Base-by-base conservation (phyloP, 2,113 vertebrate genomes). In the Corythoichthys intestinalis region DNA sequence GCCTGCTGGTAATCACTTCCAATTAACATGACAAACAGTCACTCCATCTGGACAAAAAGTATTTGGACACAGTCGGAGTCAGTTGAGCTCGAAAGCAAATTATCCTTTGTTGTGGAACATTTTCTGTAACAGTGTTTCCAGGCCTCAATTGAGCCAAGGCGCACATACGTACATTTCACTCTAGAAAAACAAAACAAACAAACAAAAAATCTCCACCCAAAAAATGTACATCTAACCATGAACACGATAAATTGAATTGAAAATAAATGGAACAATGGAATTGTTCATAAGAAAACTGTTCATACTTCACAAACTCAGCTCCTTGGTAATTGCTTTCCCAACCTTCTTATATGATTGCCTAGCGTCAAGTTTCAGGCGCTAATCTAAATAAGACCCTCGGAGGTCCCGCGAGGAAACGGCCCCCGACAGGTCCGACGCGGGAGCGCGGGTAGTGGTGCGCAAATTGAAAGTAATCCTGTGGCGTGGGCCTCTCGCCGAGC, bases 401-500 rank as follows among this genome's bases (percentile, higher is more conserved):
- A 69, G 65, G 69, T 84, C 85, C 82, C 81, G 37, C 39, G 83
- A 78, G 84, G 75, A 74, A 72, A 76, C 75, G 60, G 76, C 75
- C 67, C 84, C 41, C 34, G 83, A 81, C 83, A 62, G 79, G 73
- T 12, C 15, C 58, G 65, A 80, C 53, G 28, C 82, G 34, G 28
- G 52, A 73, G 73, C 62, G 6, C 48, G 60, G 65, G 68, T 50
- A 71, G 72, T 52, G 8, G 41, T 74, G 87, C 68, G 82, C 77
- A 85, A 87, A 87, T 86, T 87, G 80, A 87, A 89, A 87, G 81
- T 73, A 87, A 83, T 88, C 83, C 78, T 80, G 58, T 39, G 71
- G 75, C 69, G 60, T 46, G 76, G 64, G 78, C 65, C 72, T 28
- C 54, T 65, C 6, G 60, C 67, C 13, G 70, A 53, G 63, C 72